Conservation (phyloP, 2,888 invertebrate species). For the Acronicta alni region DNA sequence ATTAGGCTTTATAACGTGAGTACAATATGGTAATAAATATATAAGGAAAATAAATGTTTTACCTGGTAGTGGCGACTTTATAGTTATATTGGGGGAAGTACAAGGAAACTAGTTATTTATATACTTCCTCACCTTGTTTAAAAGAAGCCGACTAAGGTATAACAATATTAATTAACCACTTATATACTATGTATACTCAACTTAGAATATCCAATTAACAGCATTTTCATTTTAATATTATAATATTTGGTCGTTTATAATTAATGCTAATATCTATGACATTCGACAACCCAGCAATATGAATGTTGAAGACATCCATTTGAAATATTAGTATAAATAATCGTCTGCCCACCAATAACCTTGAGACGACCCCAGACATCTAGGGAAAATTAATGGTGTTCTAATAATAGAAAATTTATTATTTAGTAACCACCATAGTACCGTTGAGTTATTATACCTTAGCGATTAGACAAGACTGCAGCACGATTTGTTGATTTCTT, state of each 20-base stretch:
- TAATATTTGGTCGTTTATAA: too few species aligned
- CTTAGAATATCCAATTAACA: too few species aligned
- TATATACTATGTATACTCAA: too few species aligned
- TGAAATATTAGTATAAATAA: background rate
- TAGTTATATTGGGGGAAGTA: slow-evolving; percentile 29
- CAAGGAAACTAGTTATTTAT: slow-evolving; percentile 23
- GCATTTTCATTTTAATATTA: too few species aligned
- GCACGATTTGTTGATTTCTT: background rate
- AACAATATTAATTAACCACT: too few species aligned
- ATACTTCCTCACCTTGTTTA: slow-evolving; percentile 13
- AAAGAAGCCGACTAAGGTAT: background rate
- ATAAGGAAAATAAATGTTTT: slow-evolving; percentile 26
- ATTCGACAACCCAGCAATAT: background rate
- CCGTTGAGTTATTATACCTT: background rate
- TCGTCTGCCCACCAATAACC: slow-evolving; percentile 6
- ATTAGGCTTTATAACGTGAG: slow-evolving; percentile 9
- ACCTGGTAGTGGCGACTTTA: slow-evolving; percentile 3
- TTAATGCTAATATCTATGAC: too few species aligned
- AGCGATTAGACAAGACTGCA: background rate
- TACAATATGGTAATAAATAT: slow-evolving; percentile 18
- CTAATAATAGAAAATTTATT: slow-evolving; percentile 38
- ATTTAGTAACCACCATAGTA: slow-evolving; percentile 24
- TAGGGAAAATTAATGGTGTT: slow-evolving; percentile 27
- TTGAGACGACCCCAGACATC: slow-evolving; percentile 30
- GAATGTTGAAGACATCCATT: background rate